These are phyloP conservation scores for Eristalinus aeneus DNA, from an alignment of 2,888 invertebrate species.

Conservation along the genomic window DNA sequence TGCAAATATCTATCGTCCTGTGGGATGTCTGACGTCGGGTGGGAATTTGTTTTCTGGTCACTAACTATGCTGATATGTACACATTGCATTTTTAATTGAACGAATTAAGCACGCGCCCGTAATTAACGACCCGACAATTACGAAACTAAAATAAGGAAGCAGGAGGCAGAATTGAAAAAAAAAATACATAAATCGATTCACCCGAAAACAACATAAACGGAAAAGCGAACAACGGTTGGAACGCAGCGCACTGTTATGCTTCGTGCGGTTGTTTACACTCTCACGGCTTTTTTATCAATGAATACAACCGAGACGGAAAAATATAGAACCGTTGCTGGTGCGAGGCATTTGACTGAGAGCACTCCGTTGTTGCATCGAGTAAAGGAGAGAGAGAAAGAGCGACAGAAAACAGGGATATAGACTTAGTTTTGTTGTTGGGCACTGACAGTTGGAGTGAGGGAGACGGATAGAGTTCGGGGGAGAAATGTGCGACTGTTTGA, in stretches of 20 bases:
- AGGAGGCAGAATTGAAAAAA: background rate
- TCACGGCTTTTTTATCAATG: constrained; percentile 70
- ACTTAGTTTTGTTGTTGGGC: background rate
- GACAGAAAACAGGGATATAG: background rate
- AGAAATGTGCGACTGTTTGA: constrained; percentile 13
- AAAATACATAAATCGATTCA: constrained; percentile 32
- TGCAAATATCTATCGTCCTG: constrained; percentile 15
- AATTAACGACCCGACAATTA: constrained; percentile 4
- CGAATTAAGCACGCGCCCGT: background rate
- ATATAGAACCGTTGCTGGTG: constrained; percentile 18
- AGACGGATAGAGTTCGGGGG: background rate
- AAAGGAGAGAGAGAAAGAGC: background rate
- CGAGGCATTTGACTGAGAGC: background rate
- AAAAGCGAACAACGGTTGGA: constrained; percentile 35
- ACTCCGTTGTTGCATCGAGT: constrained; percentile 26
- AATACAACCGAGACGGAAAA: constrained; percentile 51
- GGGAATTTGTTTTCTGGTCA: constrained; percentile 37
- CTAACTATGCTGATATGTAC: constrained; percentile 45
- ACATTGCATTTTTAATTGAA: constrained; percentile 44
- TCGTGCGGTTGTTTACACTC: constrained; percentile 59
- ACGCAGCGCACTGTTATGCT: constrained; percentile 15
- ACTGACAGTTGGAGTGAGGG: background rate
- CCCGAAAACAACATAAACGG: constrained; percentile 14
- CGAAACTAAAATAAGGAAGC: constrained; percentile 1
- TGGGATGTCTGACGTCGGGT: constrained; percentile 10